phyloP scores from a whole-genome alignment of 1,140 invertebrate genomes.

The Pristionchus pacificus region DNA sequence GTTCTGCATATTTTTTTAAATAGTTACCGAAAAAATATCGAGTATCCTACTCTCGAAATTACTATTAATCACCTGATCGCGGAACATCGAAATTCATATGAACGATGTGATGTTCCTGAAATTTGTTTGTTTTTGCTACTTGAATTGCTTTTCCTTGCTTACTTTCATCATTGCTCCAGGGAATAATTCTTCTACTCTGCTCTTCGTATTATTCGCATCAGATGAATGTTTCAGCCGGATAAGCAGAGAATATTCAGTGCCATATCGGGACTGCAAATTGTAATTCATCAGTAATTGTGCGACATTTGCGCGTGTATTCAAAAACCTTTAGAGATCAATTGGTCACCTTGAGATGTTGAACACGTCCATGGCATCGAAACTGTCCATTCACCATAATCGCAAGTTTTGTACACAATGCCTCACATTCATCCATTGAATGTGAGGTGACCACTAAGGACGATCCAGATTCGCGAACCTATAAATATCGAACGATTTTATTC shows the following conservation, averaged over 20 bases:
- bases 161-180: conserved; percentile 24
- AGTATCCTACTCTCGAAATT: too few relatives aligned
- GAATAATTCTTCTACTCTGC: conserved; percentile 11
- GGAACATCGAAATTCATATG: conserved; percentile 26
- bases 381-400: conserved; percentile 81
- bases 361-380: conserved; percentile 69
- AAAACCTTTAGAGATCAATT: too few relatives aligned
- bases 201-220: not conserved
- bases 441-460: conserved; percentile 41
- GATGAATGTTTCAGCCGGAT: conserved; percentile 14
- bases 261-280: conserved; percentile 66
- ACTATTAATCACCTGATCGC: not conserved
- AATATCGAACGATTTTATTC: too few relatives aligned
- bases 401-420: conserved; percentile 73
- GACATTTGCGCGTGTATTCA: too few relatives aligned
- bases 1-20: too few relatives aligned
- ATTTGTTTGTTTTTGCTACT: too few relatives aligned
- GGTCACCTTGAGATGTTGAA: conserved; percentile 66
- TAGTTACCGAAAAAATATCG: too few relatives aligned
- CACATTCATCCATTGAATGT: conserved; percentile 75
- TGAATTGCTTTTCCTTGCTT: too few relatives aligned
- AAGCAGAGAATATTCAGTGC: conserved; percentile 23
- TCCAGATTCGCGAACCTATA: conserved; percentile 17
- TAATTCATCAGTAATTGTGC: too few relatives aligned
- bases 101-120: conserved; percentile 19